Evolutionary conservation across 2,797 vertebrate genomes (phyloP), one percentile per base, ranked within the genome.

Genomic region (Chiroxiphia lanceolata): DNA sequence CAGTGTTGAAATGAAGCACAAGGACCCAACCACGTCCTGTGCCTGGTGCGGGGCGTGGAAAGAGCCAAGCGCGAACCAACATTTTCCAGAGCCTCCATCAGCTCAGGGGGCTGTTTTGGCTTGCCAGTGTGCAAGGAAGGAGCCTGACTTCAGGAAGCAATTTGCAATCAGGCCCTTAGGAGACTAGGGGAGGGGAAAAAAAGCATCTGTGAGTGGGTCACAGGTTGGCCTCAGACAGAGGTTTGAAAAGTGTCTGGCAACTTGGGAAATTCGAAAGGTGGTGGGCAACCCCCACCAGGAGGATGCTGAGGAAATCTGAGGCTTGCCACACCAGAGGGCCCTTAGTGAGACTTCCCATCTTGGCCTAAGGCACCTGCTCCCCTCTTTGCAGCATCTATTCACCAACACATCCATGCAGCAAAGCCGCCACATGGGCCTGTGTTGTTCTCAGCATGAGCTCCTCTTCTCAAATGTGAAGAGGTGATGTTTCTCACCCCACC

Each of bases 71-170:
- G 45, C 88, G 77, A 91, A 81, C 47, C 88, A 93, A 90, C 54
- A 40, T 90, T 95, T 96, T 90, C 92, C 86, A 95, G 93, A 96
- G 48, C 63, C 50, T 86, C 54, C 48, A 12, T 90, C 67, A 72
- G 83, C 77, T 76, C 87, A 9, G 21, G 29, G 65, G 70, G 67
- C 81, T 87, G 60, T 1, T 84, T 38, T 94, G 87, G 67, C 70
- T 89, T 60, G 36, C 47, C 47, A 90, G 47, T 6, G 25, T 81
- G 65, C 61, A 69, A 68, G 33, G 47, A 93, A 90, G 47, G 83
- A 93, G 61, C 44, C 51, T 44, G 10, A 63, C 48, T 94, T 90
- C 88, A 94, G 81, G 78, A 94, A 90, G 61, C 63, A 84, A 70
- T 95, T 86, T 93, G 54, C 56, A 93, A 68, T 27, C 57, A 71